Percentiles rank a stretch among this genome's conserved stretches.
Evolutionary conservation across 2,113 vertebrate genomes (phyloP).

Genomic region (Tetraodon nigroviridis): DNA sequence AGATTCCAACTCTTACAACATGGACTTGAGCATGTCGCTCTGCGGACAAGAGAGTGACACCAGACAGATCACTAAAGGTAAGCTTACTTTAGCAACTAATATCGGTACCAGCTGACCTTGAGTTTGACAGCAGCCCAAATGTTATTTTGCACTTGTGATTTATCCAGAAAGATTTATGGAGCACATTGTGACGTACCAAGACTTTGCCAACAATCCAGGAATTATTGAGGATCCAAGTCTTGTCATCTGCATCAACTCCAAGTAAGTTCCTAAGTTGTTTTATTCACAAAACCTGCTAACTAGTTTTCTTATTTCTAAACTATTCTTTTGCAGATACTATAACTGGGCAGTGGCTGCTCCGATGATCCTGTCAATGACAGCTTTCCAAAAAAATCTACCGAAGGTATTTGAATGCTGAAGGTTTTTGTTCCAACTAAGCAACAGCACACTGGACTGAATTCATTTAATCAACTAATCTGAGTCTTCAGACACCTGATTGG

Average conservation of each 20-base stretch:
- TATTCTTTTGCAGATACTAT: slow-evolving; percentile 79
- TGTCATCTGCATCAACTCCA: slow-evolving; percentile 87
- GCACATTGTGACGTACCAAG: slow-evolving; percentile 83
- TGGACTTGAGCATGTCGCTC: slow-evolving; percentile 82
- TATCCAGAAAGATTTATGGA: slow-evolving; percentile 83
- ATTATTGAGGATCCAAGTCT: slow-evolving; percentile 87
- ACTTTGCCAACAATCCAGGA: slow-evolving; percentile 85
- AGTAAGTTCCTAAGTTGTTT: slow-evolving; percentile 71
- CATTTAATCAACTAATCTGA: too few relatives aligned
- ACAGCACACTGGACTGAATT: too few relatives aligned
- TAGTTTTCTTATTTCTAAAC: background rate
- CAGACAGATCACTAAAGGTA: slow-evolving; percentile 81
- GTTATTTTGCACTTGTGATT: background rate
- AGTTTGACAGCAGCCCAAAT: background rate
- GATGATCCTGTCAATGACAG: slow-evolving; percentile 87
- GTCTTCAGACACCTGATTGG: too few relatives aligned
- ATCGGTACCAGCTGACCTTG: background rate
- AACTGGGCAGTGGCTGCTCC: slow-evolving; percentile 95
- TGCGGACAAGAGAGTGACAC: slow-evolving; percentile 80
- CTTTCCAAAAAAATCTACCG: slow-evolving; percentile 88
- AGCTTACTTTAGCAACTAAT: background rate
- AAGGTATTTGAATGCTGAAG: slow-evolving; percentile 80
- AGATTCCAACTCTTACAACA: slow-evolving; percentile 60
- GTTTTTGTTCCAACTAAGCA: too few relatives aligned
- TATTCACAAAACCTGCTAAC: background rate